Base-by-base conservation (phyloP, 2,113 vertebrate species). In the Nycticryphes semicollaris region DNA sequence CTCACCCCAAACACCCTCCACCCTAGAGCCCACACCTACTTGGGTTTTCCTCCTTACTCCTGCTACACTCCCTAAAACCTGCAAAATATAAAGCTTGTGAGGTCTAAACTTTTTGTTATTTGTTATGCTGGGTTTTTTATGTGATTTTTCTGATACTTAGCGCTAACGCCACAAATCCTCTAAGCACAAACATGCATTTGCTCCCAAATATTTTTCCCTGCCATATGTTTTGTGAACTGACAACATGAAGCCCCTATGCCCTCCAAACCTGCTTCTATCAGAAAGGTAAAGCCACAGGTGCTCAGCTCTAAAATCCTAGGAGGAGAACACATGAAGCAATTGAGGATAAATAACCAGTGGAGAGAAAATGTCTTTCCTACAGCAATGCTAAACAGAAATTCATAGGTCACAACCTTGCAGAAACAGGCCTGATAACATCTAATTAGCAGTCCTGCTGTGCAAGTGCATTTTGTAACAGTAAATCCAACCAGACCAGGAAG, bases 401-500 rank as follows among this genome's bases (percentile, higher is more conserved):
- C 74, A 59, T 47, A 94, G 93, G 91, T 91, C 80, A 69, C 77
- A 89, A 57, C 87, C 91, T 59, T 35, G 75, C 73, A 89, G 67
- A 63, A 94, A 47, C 47, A 89, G 81, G 59, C 62, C 77, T 14
- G 74, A 93, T 94, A 96, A 76, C 91, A 94, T 94, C 78, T 90
- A 74, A 96, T 91, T 85, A 90, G 80, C 89, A 92, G 80, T 57
- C 74, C 70, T 6, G 15, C 83, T 37, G 56, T 1, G 1, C 86
- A 93, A 84, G 45, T 50, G 12, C 48, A 27, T 75, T 84, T 92
- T 63, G 3, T 68, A 90, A 92, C 43, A 88, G 77, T 67, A 91
- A 96, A 91, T 39, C 62, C n/a, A 68, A 56, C 31, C 28, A 78
- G 90, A 83, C 8, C 1, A 2, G 48, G 28, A 45, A 22, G 28